Evolutionary conservation across 1,140 invertebrate genomes (phyloP).

Genomic region (Tetramorium alpestre): DNA sequence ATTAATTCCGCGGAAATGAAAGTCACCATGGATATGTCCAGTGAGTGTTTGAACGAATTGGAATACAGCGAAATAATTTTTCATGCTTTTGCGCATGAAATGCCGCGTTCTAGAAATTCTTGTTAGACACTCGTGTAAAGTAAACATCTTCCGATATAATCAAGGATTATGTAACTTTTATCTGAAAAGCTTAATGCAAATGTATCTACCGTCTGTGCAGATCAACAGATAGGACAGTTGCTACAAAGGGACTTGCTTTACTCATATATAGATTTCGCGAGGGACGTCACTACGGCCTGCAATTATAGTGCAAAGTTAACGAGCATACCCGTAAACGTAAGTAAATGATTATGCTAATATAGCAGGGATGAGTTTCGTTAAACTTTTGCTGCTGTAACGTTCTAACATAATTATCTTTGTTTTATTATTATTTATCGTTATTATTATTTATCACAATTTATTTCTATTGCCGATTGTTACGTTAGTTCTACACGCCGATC

Average conservation of each 20-base stretch:
- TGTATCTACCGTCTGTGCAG: conserved; percentile 84
- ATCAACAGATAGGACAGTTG: conserved; percentile 95
- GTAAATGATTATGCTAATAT: conserved; percentile 62
- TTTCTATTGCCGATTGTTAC: not conserved
- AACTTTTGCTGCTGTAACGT: not conserved
- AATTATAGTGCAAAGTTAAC: conserved; percentile 90
- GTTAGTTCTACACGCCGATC: conserved; percentile 92
- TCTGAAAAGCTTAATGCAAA: not conserved
- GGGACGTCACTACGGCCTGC: conserved; percentile 88
- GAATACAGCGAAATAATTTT: not conserved
- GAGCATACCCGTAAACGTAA: conserved; percentile 89
- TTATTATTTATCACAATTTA: conserved; percentile 37
- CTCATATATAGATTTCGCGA: conserved; percentile 91
- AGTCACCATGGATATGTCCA: conserved; percentile 95
- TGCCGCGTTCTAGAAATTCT: too few relatives aligned
- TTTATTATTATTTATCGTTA: not conserved
- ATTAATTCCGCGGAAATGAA: conserved; percentile 91
- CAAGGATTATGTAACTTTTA: not conserved
- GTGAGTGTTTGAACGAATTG: conserved; percentile 87
- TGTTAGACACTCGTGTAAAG: not conserved
- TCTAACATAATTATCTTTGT: not conserved
- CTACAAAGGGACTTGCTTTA: conserved; percentile 91
- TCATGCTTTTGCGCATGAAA: not conserved
- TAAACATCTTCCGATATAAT: not conserved
- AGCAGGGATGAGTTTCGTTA: not conserved